phyloP scores from a whole-genome alignment of 2,888 invertebrate genomes.

The Erebia aethiops region DNA sequence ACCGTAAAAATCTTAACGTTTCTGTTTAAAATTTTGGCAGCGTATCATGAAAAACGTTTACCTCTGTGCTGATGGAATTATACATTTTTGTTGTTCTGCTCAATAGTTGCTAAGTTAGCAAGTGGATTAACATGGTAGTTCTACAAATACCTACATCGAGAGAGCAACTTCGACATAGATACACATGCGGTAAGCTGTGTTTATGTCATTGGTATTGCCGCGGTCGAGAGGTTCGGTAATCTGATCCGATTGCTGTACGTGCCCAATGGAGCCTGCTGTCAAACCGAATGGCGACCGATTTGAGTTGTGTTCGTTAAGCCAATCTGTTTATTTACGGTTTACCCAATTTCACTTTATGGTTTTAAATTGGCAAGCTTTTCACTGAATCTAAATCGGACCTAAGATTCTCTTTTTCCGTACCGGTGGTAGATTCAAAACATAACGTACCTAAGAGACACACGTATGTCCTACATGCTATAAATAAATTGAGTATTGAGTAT shows the following conservation, averaged over 20 bases:
- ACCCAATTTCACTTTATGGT: background rate
- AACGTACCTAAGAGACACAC: no score
- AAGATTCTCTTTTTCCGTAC: no score
- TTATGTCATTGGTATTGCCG: background rate
- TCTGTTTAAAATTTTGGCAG: no score
- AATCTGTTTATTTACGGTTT: background rate
- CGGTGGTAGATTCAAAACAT: no score
- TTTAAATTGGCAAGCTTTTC: background rate
- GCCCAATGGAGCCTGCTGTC: conserved; percentile 44
- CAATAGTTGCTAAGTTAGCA: no score
- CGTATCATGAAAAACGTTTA: no score
- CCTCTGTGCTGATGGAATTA: no score
- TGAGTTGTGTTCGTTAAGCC: conserved; percentile 2
- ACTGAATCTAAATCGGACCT: background rate
- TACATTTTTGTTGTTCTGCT: no score
- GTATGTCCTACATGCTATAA: no score
- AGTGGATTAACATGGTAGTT: no score
- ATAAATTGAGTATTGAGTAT: no score
- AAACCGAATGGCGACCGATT: conserved; percentile 47
- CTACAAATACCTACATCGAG: conserved; percentile 36
- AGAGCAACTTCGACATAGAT: conserved; percentile 16
- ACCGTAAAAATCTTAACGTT: no score
- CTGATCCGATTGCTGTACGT: conserved; percentile 32
- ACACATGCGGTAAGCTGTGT: conserved; percentile 11
- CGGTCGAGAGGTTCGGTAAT: conserved; percentile 35